Evolutionary conservation across 2,888 invertebrate species (phyloP), one percentile per base, ranked within the genome.

Genomic region (Cryptophagus acutangulus): DNA sequence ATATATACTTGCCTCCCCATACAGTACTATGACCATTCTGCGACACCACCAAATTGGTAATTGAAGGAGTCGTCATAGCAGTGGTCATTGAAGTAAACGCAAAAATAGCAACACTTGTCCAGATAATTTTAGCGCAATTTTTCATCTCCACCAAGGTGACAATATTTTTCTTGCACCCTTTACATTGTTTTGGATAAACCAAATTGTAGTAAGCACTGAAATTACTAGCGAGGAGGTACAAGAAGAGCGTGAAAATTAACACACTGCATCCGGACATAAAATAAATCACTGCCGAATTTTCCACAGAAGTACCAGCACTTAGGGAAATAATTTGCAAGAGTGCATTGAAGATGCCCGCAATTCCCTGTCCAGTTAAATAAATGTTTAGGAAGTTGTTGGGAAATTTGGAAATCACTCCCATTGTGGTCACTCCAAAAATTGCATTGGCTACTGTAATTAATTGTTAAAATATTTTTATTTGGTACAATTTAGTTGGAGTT

Each of bases 331-430:
- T 31, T 38, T 45, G 41, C 2, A 38, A 14, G 8, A 37, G 3
- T 8, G 45, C 26, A n/a, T 30, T 35, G 14, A 42, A 45, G 2
- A 41, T n/a, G 14, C 36, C 35, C 9, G 41, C 38, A 15, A 42
- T 20, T 4, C 34, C 38, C 29, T 41, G 38, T 1, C 45, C 45
- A n/a, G 30, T 17, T 2, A 45, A 3, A 26, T 30, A 26, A 10
- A 13, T 25, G 3, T 34, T 26, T 13, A 45, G 18, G 25, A 38
- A 45, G n/a, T 10, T 8, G 12, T 33, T 20, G 8, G 41, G 41
- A 24, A 45, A 42, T 14, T 26, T 41, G 4, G 41, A 17, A 1
- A 41, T 9, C 8, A 33, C 34, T 2, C 9, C 28, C 3, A 38
- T 14, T 8, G 13, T 8, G 9, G 29, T 37, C 5, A 37, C 30